These are phyloP conservation scores for Spizella passerina DNA, from an alignment of 2,797 vertebrate genomes.

Conservation along the genomic window DNA sequence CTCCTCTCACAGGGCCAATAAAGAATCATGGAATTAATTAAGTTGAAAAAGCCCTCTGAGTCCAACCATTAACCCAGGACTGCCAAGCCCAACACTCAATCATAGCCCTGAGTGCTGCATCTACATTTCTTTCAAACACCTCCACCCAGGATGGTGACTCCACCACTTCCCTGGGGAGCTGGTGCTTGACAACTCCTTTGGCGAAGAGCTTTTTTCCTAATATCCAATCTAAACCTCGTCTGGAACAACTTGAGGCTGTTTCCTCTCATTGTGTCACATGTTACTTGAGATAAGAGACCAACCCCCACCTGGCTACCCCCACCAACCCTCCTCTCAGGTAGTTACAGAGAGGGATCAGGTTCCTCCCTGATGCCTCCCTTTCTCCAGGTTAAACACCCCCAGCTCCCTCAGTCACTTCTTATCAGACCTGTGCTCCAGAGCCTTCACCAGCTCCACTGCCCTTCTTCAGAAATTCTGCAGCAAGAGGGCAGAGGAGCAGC, in stretches of 20 bases:
- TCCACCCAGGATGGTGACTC: neutral
- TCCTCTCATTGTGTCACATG: neutral
- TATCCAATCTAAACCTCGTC: neutral
- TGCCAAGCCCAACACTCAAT: neutral
- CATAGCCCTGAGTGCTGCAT: neutral
- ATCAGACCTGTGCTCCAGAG: neutral
- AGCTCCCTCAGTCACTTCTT: neutral
- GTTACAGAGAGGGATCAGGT: neutral
- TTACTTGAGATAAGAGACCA: fast-evolving
- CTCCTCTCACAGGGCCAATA: neutral
- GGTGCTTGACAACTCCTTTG: neutral
- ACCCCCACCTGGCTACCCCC: neutral
- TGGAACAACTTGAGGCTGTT: neutral
- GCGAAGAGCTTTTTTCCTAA: neutral
- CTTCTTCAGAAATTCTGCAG: neutral
- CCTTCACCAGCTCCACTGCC: neutral
- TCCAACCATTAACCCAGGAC: neutral
- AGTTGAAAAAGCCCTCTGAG: neutral
- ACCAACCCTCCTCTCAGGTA: neutral
- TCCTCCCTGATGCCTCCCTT: neutral
- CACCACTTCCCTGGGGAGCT: neutral
- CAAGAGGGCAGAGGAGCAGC: neutral
- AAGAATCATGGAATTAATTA: neutral
- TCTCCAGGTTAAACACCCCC: neutral
- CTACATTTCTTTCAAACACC: neutral